Conservation (phyloP, 1,140 invertebrate genomes). For the Harpegnathos saltator region DNA sequence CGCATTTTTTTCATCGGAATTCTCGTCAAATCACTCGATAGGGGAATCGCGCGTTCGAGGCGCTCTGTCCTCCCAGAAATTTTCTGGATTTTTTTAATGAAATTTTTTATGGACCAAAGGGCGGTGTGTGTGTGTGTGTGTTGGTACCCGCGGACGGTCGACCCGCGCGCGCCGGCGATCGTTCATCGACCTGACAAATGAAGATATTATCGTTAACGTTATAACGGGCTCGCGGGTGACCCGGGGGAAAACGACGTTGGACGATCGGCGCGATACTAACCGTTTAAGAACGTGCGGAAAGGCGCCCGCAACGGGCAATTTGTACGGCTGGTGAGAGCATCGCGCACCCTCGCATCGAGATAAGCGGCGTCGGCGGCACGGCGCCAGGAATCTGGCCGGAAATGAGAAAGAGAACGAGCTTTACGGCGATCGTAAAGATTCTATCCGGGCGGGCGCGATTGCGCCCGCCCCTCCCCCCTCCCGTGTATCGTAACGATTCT, state of each 20-base stretch:
- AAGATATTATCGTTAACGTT: conserved; percentile 22
- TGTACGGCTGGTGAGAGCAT: conserved; percentile 30
- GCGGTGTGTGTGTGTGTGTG: too few relatives aligned
- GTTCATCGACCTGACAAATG: neutral
- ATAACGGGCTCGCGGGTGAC: neutral
- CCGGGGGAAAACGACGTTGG: neutral
- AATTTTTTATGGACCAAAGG: too few relatives aligned
- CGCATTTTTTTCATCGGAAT: too few relatives aligned
- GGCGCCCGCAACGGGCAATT: conserved; percentile 13
- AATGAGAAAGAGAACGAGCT: conserved; percentile 57
- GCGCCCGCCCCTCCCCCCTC: neutral
- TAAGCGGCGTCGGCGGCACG: conserved; percentile 33
- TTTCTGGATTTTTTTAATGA: too few relatives aligned
- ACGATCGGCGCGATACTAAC: conserved; percentile 21
- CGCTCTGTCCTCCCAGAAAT: too few relatives aligned
- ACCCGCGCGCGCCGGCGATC: too few relatives aligned
- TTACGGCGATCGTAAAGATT: conserved; percentile 71
- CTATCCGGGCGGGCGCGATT: conserved; percentile 42
- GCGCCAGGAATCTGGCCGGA: conserved; percentile 40
- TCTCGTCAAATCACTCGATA: too few relatives aligned
- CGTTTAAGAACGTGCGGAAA: conserved; percentile 36
- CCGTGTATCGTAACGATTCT: conserved; percentile 64
- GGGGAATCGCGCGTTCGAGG: too few relatives aligned
- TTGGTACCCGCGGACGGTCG: too few relatives aligned
- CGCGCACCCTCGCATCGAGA: conserved; percentile 24